phyloP scores from a whole-genome alignment of 1,140 invertebrate genomes.

The Cotesia typhae region DNA sequence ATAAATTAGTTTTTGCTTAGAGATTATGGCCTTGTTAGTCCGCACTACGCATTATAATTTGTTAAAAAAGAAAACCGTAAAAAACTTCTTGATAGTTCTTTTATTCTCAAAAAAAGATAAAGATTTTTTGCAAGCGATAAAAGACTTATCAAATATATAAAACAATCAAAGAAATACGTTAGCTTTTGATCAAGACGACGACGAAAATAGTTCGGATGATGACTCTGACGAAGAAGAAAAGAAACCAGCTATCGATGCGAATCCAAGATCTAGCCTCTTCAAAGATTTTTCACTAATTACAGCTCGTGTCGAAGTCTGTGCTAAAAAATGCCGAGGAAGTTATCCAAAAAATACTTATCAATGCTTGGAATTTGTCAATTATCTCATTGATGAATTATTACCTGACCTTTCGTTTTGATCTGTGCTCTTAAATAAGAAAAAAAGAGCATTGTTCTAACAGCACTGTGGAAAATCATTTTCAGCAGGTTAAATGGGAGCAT shows the following conservation, averaged over 20 bases:
- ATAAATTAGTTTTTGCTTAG: not conserved
- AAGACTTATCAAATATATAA: not conserved
- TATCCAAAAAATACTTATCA: constrained; percentile 4
- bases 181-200: not conserved
- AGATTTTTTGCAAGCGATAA: not conserved
- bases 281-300: constrained; percentile 1
- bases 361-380: constrained; percentile 21
- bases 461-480: constrained; percentile 24
- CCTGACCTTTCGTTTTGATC: constrained; percentile 20
- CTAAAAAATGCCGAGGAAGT: not conserved
- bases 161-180: not conserved
- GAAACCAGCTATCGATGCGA: not conserved
- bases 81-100: constrained; percentile 4
- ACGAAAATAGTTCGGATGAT: not conserved
- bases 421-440: constrained; percentile 1
- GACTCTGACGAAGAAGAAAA: not conserved
- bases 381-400: constrained; percentile 21
- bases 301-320: not conserved
- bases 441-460: constrained; percentile 23
- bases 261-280: not conserved
- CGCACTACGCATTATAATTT: constrained; percentile 6
- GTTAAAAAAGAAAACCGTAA: not conserved
- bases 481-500: constrained; percentile 14
- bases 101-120: constrained; percentile 4
- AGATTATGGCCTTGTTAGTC: constrained; percentile 26